A percentile compares a stretch with the other conserved stretches of the same genome.
Conservation (phyloP, 2,113 vertebrate species). For the Poecilia latipinna region DNA sequence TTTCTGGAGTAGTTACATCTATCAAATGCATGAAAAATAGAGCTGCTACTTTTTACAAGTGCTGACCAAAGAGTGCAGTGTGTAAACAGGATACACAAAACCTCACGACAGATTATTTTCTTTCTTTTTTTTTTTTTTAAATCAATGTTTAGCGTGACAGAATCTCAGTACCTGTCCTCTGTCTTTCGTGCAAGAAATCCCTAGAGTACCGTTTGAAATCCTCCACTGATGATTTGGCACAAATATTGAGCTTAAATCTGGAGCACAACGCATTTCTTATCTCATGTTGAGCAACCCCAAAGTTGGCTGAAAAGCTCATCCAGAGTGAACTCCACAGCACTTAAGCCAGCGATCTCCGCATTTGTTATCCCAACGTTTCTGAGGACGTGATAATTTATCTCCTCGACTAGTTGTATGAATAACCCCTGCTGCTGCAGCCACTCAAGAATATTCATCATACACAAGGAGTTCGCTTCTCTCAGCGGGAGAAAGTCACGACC, state of each 20-base stretch:
- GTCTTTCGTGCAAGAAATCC: background rate
- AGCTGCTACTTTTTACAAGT: background rate
- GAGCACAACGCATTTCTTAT: slow-evolving; percentile 43
- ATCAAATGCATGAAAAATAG: background rate
- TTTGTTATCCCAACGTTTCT: slow-evolving; percentile 40
- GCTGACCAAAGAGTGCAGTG: background rate
- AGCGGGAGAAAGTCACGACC: slow-evolving; percentile 12
- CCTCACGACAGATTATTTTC: background rate
- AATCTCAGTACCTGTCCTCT: background rate
- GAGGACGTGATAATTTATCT: slow-evolving; percentile 39
- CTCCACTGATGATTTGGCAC: slow-evolving; percentile 6
- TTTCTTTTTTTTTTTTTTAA: background rate
- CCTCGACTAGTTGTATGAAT: slow-evolving; percentile 11
- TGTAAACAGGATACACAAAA: background rate
- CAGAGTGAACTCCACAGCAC: slow-evolving; percentile 14
- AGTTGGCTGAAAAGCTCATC: slow-evolving; percentile 30
- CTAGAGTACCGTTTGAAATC: background rate
- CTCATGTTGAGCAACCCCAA: slow-evolving; percentile 53
- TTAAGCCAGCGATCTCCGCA: slow-evolving; percentile 15
- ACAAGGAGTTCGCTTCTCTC: slow-evolving; percentile 14
- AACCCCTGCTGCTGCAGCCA: slow-evolving; percentile 34
- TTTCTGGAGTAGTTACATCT: background rate
- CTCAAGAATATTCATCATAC: slow-evolving; percentile 42
- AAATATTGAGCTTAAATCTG: slow-evolving; percentile 20
- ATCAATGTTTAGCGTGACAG: background rate